Evolutionary conservation across 2,888 invertebrate genomes (phyloP), one percentile per base, ranked within the genome.

Genomic region (Arrhopalites spinosus): DNA sequence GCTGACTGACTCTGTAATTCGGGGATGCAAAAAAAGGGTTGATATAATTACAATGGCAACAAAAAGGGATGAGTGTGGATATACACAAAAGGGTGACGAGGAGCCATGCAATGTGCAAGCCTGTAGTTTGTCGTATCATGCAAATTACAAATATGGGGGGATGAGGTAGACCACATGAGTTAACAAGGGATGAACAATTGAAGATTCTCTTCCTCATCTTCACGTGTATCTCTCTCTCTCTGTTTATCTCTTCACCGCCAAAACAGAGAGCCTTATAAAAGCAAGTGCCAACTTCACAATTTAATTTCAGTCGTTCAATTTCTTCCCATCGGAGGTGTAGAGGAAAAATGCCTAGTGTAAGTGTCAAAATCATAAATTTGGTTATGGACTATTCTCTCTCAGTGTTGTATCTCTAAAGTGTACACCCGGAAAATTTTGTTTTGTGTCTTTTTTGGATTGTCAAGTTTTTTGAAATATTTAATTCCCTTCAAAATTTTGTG

Each of bases 221-320:
- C 69, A 69, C 69, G 20, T 29, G 69, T 30, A 15, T 67, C 27
- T 67, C 30, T 30, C 27, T 53, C 69, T 11, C 25, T 11, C 50
- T 7, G 23, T 29, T 1, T n/a, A n/a, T n/a, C n/a, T n/a, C n/a
- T n/a, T n/a, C n/a, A n/a, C n/a, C 36, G 36, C 11, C 5, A 7
- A 36, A 36, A 36, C 3, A 36, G 36, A 36, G 36, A 73, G 50
- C 59, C 70, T 76, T 81, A 81, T 81, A 81, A 80, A 81, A 81
- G 77, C 77, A 30, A 70, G 63, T 67, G 69, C 36, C 36, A 47
- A 64, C 61, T 53, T 23, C 15, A 59, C 69, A 67, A 20, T 67
- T 74, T 77, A 64, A 75, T 75, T 75, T 77, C 77, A 77, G 75
- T 77, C 75, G 59, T 64, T 50, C 20, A 56, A 71, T 71, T 13